These are phyloP conservation scores for Drosophila kambysellisi DNA, from an alignment of 2,888 invertebrate species.

Conservation along the genomic window DNA sequence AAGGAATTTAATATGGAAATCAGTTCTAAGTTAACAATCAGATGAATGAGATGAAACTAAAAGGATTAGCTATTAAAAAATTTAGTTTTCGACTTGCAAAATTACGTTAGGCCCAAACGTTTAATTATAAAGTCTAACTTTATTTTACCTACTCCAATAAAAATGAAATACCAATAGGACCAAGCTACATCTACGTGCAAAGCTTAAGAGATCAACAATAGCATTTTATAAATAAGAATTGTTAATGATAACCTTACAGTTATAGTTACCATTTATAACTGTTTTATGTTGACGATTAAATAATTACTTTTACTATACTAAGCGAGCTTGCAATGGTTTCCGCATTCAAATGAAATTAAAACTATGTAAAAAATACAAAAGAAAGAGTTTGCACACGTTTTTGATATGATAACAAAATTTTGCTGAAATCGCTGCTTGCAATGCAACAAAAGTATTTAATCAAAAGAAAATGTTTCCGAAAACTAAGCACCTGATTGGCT, in stretches of 20 bases:
- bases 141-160: constrained; percentile 45
- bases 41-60: constrained; percentile 11
- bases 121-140: constrained; percentile 66
- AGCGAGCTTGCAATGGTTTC: constrained; percentile 84
- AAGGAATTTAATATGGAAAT: constrained; percentile 48
- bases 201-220: constrained; percentile 54
- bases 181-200: constrained; percentile 67
- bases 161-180: constrained; percentile 70
- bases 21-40: constrained; percentile 73
- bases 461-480: constrained; percentile 47
- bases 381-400: constrained; percentile 34
- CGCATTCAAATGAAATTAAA: constrained; percentile 42
- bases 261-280: constrained; percentile 24
- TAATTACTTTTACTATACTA: constrained; percentile 34
- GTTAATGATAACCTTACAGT: constrained; percentile 32
- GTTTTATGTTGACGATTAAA: constrained; percentile 18
- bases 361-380: constrained; percentile 27
- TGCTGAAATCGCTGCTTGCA: constrained; percentile 74
- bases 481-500: constrained; percentile 48
- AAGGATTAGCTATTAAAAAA: constrained; percentile 40
- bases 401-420: constrained; percentile 58
- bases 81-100: constrained; percentile 54
- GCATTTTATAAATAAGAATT: constrained; percentile 56
- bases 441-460: constrained; percentile 62
- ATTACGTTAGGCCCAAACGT: constrained; percentile 45